Evolutionary conservation across 2,888 invertebrate species (phyloP).

Genomic region (Gerosis bhagava): DNA sequence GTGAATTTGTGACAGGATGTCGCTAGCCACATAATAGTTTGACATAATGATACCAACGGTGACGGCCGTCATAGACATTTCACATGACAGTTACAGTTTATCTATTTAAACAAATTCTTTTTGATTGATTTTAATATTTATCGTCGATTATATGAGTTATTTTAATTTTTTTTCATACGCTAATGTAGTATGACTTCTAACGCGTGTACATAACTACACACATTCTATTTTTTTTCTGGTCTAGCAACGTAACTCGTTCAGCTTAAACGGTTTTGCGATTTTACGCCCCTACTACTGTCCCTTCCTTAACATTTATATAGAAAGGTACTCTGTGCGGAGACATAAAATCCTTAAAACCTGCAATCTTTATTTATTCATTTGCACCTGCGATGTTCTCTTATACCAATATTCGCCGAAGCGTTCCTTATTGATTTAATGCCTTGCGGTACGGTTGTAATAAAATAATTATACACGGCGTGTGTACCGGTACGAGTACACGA

Average conservation of each 20-base stretch:
- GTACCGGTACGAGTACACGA: conserved; percentile 39
- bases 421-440: conserved; percentile 52
- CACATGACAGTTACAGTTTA: too few species aligned
- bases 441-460: conserved; percentile 54
- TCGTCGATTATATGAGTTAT: too few species aligned
- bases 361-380: conserved; percentile 46
- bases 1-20: too few species aligned
- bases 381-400: conserved; percentile 41
- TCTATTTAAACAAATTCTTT: too few species aligned
- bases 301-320: conserved; percentile 14
- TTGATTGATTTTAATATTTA: too few species aligned
- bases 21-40: too few species aligned
- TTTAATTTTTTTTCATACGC: too few species aligned
- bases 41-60: too few species aligned
- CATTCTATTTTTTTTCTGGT: conserved; percentile 51
- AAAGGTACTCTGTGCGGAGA: conserved; percentile 36
- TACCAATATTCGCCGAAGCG: conserved; percentile 34
- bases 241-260: conserved; percentile 37
- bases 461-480: conserved; percentile 61
- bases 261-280: too few species aligned
- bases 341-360: conserved; percentile 37
- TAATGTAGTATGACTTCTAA: too few species aligned
- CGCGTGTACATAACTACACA: too few species aligned
- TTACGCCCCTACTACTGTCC: conserved; percentile 25
- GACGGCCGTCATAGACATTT: too few species aligned